Evolutionary conservation across 1,140 invertebrate species (phyloP), one percentile per base, ranked within the genome.

Genomic region (Idris sp.): DNA sequence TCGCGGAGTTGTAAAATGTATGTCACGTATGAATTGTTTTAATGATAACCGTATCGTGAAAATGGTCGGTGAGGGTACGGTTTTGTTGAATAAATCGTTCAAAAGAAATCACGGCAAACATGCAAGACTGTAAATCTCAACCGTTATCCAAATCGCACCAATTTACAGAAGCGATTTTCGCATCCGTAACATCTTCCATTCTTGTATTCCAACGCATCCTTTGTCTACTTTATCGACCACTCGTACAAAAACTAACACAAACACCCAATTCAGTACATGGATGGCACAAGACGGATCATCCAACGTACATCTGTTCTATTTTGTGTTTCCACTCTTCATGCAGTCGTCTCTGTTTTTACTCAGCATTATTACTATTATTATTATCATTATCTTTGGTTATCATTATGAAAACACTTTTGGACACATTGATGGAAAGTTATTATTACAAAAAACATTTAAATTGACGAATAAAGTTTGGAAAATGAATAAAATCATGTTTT

Each of bases 191-290:
- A 69, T 69, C 58, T 38, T 68, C 48, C 59, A 53, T 54, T 65
- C 65, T 56, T 61, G 74, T 62, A 26, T 67, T 71, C 53, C 51
- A 56, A 67, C 59, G 61, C 59, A 71, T 71, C 65, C 73, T 65
- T 76, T 76, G 73, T 76, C 73, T 71, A 65, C 46, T 69, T 76
- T 76, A 76, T 76, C 67, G 74, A 71, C 64, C 54, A 53, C 53
- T 40, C 61, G 48, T 54, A 61, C 71, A 48, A 67, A 67, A 46
- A 58, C 61, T 30, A 64, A 72, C 30, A 11, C 51, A 18, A 58
- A 41, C 14, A 40, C 56, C 46, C 13, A 74, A 74, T 59, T 16
- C 53, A 54, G 44, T 67, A 54, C 38, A 15, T 53, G 51, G 26
- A 43, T 64, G 58, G 49, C 59, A 51, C 53, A 74, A 74, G 69